Percentiles rank a stretch among this genome's conserved stretches.
phyloP scores from a whole-genome alignment of 2,888 invertebrate species.

The Xylophagus ater region DNA sequence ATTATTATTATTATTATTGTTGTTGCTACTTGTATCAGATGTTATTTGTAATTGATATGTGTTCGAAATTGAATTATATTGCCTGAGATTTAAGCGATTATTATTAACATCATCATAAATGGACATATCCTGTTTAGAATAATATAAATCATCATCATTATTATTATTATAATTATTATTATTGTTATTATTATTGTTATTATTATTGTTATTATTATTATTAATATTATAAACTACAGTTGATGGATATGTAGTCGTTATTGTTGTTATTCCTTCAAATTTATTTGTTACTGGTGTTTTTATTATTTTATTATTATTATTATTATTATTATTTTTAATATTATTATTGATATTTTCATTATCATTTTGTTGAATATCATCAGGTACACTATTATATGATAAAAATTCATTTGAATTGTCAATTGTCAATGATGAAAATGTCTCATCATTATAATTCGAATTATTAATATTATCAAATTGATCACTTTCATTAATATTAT shows the following conservation, averaged over 20 bases:
- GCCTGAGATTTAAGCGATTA: conserved; percentile 36
- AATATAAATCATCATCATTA: conserved; percentile 27
- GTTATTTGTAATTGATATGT: conserved; percentile 27
- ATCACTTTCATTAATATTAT: too few species aligned
- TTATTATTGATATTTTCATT: too few species aligned
- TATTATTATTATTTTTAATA: neutral
- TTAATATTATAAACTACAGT: conserved; percentile 2
- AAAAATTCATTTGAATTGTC: conserved; percentile 3
- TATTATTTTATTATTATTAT: too few species aligned
- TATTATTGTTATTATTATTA: conserved; percentile 21
- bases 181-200: conserved; percentile 13
- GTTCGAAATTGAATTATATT: conserved; percentile 22
- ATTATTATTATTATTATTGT: neutral
- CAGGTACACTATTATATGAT: too few species aligned
- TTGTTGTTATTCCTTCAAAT: neutral
- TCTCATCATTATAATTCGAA: conserved; percentile 7
- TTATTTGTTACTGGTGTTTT: neutral
- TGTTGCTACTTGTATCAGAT: neutral
- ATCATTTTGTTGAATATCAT: too few species aligned
- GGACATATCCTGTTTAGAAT: conserved; percentile 35
- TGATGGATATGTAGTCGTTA: too few species aligned
- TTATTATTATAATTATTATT: conserved; percentile 9
- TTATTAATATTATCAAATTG: neutral
- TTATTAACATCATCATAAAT: conserved; percentile 37
- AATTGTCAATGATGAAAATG: neutral